Evolutionary conservation across 2,113 vertebrate species (phyloP).

Genomic region (Hemiscyllium ocellatum): DNA sequence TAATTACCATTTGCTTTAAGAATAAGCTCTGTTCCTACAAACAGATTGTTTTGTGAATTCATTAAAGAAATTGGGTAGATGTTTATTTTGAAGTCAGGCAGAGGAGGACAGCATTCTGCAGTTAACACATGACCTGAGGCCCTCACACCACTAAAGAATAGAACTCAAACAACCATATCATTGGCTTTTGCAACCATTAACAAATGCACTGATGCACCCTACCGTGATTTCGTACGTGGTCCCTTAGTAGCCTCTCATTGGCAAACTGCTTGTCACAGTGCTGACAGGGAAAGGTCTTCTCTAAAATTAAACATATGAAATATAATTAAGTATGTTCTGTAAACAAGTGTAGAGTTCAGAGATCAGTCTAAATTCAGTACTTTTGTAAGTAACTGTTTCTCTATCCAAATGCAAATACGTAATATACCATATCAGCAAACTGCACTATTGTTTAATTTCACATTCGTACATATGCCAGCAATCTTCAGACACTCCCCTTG

Average conservation of each 20-base stretch:
- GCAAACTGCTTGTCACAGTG: conserved; percentile 62
- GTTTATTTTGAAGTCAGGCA: not conserved
- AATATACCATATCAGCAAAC: not conserved
- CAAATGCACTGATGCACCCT: conserved; percentile 37
- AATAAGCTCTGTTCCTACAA: too few species aligned
- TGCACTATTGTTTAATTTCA: not conserved
- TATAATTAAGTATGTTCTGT: not conserved
- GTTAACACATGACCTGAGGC: not conserved
- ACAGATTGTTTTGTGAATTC: too few species aligned
- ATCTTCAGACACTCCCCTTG: not conserved
- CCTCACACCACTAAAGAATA: not conserved
- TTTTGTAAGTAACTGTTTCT: not conserved
- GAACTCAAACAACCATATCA: not conserved
- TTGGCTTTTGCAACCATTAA: not conserved
- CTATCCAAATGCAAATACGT: too few species aligned
- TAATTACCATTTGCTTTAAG: too few species aligned
- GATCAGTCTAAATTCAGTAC: not conserved
- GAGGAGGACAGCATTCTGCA: not conserved
- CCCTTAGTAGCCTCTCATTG: conserved; percentile 58
- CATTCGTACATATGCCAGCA: not conserved
- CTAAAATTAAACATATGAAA: conserved; percentile 19
- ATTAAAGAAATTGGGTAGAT: too few species aligned
- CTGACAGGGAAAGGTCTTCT: conserved; percentile 53
- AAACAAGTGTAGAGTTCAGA: not conserved
- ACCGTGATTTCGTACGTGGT: conserved; percentile 57